These are phyloP conservation scores for Xiphophorus maculatus DNA, from an alignment of 2,113 vertebrate species.

Conservation along the genomic window DNA sequence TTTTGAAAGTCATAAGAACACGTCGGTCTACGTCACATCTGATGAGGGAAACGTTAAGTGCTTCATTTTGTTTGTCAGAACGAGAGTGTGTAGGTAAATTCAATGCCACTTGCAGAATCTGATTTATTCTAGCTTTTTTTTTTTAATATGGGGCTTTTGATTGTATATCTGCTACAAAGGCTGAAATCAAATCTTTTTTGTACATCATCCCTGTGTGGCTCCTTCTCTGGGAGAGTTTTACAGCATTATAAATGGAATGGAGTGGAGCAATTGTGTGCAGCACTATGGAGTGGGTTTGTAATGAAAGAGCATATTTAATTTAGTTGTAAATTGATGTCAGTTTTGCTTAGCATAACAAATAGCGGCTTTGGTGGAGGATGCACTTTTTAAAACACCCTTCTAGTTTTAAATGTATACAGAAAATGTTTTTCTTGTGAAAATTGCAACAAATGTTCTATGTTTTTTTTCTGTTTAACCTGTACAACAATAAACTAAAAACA, in stretches of 20 bases:
- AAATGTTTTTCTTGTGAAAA: not conserved
- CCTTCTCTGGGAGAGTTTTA: not conserved
- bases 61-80: slow-evolving; percentile 5
- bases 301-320: not conserved
- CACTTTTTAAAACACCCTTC: too few relatives aligned
- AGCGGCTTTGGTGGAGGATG: too few relatives aligned
- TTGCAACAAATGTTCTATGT: too few relatives aligned
- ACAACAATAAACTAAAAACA: too few relatives aligned
- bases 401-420: not conserved
- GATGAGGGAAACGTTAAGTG: not conserved
- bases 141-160: not conserved
- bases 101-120: not conserved
- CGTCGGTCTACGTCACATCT: not conserved
- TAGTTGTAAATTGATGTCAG: not conserved
- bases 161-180: not conserved
- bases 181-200: not conserved
- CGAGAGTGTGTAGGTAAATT: not conserved
- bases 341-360: not conserved
- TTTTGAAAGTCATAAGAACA: not conserved
- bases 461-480: too few relatives aligned
- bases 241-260: not conserved
- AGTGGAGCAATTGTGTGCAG: not conserved
- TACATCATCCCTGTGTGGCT: not conserved
- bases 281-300: not conserved
- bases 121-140: not conserved